Percentiles rank a stretch among this genome's conserved stretches.
These are phyloP conservation scores for Rhinolophus ferrumequinum DNA, from an alignment of 2,113 vertebrate species.

Conservation along the genomic window DNA sequence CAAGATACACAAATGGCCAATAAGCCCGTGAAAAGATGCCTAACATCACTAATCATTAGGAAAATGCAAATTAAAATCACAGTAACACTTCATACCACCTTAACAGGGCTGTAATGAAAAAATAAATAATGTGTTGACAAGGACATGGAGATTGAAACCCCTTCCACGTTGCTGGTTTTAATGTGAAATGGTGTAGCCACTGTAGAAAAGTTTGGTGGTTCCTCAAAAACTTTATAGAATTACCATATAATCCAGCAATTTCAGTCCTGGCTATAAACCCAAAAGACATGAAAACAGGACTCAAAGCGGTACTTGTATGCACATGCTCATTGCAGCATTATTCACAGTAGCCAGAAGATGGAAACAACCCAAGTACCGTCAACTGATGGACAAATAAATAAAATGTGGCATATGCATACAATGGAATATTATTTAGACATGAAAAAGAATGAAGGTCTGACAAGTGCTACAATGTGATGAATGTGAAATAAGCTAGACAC, in stretches of 20 bases:
- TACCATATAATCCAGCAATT: not conserved
- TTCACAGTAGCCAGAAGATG: not conserved
- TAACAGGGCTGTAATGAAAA: not conserved
- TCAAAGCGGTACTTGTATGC: not conserved
- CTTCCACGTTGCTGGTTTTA: not conserved
- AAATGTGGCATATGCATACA: not conserved
- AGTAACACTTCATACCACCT: not conserved
- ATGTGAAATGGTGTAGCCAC: not conserved
- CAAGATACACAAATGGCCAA: not conserved
- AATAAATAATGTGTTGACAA: not conserved
- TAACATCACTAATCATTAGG: not conserved
- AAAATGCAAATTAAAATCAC: conserved; percentile 29
- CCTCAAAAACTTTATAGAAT: not conserved
- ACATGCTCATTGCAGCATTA: not conserved
- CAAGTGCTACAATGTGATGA: not conserved
- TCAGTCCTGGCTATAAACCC: not conserved
- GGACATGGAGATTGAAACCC: not conserved
- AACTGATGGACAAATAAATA: not conserved
- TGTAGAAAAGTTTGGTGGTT: not conserved
- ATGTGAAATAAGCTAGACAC: not conserved
- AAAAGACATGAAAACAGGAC: not conserved
- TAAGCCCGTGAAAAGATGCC: not conserved
- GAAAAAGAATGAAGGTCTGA: not conserved
- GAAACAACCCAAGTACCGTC: not conserved
- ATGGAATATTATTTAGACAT: not conserved